A percentile compares a stretch with the other conserved stretches of the same genome.
phyloP scores from a whole-genome alignment of 2,888 invertebrate species.

The Parnassius smintheus region DNA sequence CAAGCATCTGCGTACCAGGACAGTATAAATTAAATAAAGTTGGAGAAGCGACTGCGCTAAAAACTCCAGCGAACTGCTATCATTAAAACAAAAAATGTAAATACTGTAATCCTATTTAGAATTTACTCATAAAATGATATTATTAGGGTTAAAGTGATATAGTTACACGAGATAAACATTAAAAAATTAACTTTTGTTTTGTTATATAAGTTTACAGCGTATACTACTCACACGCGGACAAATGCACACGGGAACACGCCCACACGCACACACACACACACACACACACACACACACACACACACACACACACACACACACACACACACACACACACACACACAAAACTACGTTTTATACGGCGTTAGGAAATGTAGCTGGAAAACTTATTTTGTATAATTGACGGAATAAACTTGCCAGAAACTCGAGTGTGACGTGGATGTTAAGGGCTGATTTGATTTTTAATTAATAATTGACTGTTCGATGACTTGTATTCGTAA shows the following conservation, averaged over 20 bases:
- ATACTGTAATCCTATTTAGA: slow-evolving; percentile 38
- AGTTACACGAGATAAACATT: slow-evolving; percentile 4
- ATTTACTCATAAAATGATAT: slow-evolving; percentile 27
- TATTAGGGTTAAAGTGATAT: slow-evolving; percentile 11
- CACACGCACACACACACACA: no score
- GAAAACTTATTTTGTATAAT: slow-evolving; percentile 38
- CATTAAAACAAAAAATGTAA: slow-evolving; percentile 47
- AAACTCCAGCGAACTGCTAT: slow-evolving; percentile 53
- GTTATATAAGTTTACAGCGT: background rate
- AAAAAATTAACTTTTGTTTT: slow-evolving; percentile 6
- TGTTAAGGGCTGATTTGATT: no score
- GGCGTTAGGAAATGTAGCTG: slow-evolving; percentile 35
- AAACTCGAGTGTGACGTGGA: slow-evolving; percentile 1
- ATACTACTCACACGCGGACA: no score
- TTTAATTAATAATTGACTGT: no score
- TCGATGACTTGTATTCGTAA: no score
- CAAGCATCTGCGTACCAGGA: slow-evolving; percentile 67
- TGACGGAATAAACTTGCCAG: slow-evolving; percentile 33
- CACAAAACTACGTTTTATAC: slow-evolving; percentile 31
- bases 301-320: no score
- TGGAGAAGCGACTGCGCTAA: slow-evolving; percentile 38
- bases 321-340: no score
- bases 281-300: no score
- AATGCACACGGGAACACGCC: no score
- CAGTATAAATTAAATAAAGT: slow-evolving; percentile 57